Conservation (phyloP, 2,797 vertebrate species). For the Chelidonichthys spinosus region DNA sequence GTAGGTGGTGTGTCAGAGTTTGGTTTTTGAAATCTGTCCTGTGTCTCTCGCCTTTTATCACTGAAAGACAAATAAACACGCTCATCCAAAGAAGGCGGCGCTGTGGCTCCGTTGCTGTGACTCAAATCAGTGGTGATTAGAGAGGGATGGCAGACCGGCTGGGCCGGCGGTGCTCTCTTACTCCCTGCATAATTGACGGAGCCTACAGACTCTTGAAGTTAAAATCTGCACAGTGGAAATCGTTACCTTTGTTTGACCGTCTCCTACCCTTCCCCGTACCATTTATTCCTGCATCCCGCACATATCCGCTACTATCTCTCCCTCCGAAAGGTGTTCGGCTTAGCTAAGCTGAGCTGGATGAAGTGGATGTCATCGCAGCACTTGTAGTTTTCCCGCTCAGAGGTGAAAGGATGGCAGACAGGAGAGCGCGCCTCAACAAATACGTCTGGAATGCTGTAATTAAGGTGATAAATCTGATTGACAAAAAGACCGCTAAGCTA, state of each 20-base stretch:
- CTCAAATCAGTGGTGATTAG: conserved; percentile 76
- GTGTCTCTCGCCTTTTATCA: conserved; percentile 36
- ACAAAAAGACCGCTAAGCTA: conserved; percentile 70
- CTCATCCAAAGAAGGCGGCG: conserved; percentile 29
- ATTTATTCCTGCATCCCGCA: conserved; percentile 5
- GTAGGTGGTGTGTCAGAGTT: conserved; percentile 45
- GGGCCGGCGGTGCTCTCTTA: conserved; percentile 40
- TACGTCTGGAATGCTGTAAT: conserved; percentile 67
- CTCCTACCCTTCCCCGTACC: conserved; percentile 6
- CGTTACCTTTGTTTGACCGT: conserved; percentile 62
- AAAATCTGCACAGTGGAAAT: conserved; percentile 61
- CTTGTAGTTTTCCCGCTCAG: conserved; percentile 50
- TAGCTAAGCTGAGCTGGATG: conserved; percentile 48
- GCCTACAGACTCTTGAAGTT: conserved; percentile 55
- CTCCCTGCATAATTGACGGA: conserved; percentile 73
- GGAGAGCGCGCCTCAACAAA: conserved; percentile 44
- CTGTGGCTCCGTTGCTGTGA: conserved; percentile 46
- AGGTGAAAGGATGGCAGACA: conserved; percentile 58
- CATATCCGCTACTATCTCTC: neutral
- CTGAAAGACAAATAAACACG: conserved; percentile 50
- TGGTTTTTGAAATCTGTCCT: conserved; percentile 9
- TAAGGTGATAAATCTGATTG: conserved; percentile 78
- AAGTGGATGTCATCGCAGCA: conserved; percentile 47
- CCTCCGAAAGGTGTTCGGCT: conserved; percentile 3
- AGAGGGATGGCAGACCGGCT: conserved; percentile 38